Evolutionary conservation across 2,888 invertebrate species (phyloP).

Genomic region (Panzeria rudis): DNA sequence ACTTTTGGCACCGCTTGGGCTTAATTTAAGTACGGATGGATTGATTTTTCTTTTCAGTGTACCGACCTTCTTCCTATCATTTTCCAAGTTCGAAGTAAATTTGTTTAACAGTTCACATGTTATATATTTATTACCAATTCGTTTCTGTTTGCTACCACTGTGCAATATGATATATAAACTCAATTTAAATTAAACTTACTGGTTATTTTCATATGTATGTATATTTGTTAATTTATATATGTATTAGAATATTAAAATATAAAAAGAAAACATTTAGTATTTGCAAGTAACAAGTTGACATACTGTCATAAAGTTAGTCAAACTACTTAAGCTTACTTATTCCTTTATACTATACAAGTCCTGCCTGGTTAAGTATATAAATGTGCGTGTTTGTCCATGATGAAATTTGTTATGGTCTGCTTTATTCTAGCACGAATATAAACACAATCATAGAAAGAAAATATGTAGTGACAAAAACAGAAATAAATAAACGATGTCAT

Average conservation of each 20-base stretch:
- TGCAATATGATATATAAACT: conserved; percentile 49
- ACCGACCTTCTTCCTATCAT: neutral
- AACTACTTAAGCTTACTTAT: conserved; percentile 33
- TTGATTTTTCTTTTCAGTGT: neutral
- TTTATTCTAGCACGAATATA: conserved; percentile 17
- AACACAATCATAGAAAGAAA: conserved; percentile 9
- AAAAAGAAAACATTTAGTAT: conserved; percentile 3
- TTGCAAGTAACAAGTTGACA: conserved; percentile 35
- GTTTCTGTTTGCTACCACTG: neutral
- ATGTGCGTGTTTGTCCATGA: conserved; percentile 26
- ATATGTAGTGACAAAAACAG: conserved; percentile 24
- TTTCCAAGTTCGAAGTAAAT: neutral
- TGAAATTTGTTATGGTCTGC: conserved; percentile 19
- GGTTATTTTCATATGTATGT: neutral
- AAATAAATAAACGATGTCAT: conserved; percentile 44
- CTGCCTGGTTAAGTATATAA: conserved; percentile 20
- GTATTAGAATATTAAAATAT: neutral
- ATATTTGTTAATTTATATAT: neutral
- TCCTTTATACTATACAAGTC: conserved; percentile 16
- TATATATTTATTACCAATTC: neutral
- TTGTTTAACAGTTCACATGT: too few relatives aligned
- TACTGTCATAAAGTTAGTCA: conserved; percentile 56
- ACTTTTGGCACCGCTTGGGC: too few relatives aligned
- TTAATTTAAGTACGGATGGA: too few relatives aligned
- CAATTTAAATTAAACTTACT: neutral